Conservation (phyloP, 2,888 invertebrate genomes). For the Macrophya alboannulata region DNA sequence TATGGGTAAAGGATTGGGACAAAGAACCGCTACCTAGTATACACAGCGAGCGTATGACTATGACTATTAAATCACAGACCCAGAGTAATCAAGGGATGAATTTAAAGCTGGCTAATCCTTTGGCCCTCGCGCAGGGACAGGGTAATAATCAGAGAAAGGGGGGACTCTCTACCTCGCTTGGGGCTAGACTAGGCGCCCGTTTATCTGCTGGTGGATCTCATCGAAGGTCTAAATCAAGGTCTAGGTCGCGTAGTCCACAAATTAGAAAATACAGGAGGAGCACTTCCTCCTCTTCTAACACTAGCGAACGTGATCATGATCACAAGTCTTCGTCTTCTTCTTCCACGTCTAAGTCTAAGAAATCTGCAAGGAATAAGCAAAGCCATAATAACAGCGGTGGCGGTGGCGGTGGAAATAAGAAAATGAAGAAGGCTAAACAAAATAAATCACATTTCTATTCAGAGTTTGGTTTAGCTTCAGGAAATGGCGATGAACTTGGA, state of each 20-base stretch:
- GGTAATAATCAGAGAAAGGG: slow-evolving; percentile 75
- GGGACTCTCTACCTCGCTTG: slow-evolving; percentile 83
- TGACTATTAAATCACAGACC: slow-evolving; percentile 85
- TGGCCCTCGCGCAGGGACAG: slow-evolving; percentile 69
- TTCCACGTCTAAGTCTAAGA: slow-evolving; percentile 68
- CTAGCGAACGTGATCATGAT: slow-evolving; percentile 76
- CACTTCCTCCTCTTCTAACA: slow-evolving; percentile 74
- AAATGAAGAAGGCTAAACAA: slow-evolving; percentile 83
- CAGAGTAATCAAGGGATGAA: slow-evolving; percentile 82
- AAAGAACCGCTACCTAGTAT: slow-evolving; percentile 95
- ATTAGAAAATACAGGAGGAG: slow-evolving; percentile 76
- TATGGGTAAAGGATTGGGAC: slow-evolving; percentile 97
- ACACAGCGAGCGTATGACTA: slow-evolving; percentile 88
- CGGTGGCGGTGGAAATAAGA: slow-evolving; percentile 72
- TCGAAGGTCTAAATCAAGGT: slow-evolving; percentile 75
- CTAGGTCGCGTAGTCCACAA: slow-evolving; percentile 76
- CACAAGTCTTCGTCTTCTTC: slow-evolving; percentile 70
- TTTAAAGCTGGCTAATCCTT: slow-evolving; percentile 68
- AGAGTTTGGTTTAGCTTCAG: slow-evolving; percentile 84
- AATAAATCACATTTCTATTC: slow-evolving; percentile 83
- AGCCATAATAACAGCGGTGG: slow-evolving; percentile 62
- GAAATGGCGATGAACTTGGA: slow-evolving; percentile 85
- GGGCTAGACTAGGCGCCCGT: slow-evolving; percentile 83
- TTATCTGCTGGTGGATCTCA: slow-evolving; percentile 76
- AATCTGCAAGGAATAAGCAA: slow-evolving; percentile 67